Base-by-base conservation (phyloP, 2,797 vertebrate genomes). In the Podarcis lilfordi region DNA sequence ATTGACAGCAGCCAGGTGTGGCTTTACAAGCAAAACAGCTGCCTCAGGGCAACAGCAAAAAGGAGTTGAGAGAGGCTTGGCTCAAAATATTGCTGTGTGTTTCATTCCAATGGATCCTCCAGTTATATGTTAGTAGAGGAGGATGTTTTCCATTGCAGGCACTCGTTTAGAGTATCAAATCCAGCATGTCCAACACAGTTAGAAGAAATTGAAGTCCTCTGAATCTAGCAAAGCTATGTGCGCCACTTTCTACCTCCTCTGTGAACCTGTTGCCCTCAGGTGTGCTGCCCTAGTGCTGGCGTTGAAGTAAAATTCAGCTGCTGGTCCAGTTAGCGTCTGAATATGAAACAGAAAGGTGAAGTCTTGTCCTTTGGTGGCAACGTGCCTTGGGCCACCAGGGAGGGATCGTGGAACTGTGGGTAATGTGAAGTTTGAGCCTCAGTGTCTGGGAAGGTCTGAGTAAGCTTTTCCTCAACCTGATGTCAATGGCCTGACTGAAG, bases 401-500 rank as follows among this genome's bases (percentile, higher is more conserved):
- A 9, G 61, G 69, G 40, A 80, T 80, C 55, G 21, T 72, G 59
- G 23, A 32, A 35, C 59, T 66, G 23, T 27, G n/a, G 55, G 64
- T 72, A 80, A 80, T 5, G 2, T 71, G n/a, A 23, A 21, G 27
- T 13, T 80, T 45, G 37, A 71, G 45, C 64, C 75, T 78, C 35
- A 25, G 21, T 89, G 71, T 90, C 82, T 43, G 77, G 86, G 87
- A 80, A 91, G 27, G 29, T 89, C 86, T 85, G 69, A 88, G 43
- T 86, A 85, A 87, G 43, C 89, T 61, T 94, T 95, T 95, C 90
- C 81, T 8, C 66, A 68, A 61, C 8, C 91, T 21, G 79, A 84
- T 74, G 93, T 89, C 77, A 87, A 0, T 68, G 77, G 80, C 78
- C 71, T 90, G 71, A 84, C 85, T 93, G 91, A 95, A 74, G 86